These are phyloP conservation scores for Acropternis orthonyx DNA, from an alignment of 2,797 vertebrate genomes.

Conservation along the genomic window DNA sequence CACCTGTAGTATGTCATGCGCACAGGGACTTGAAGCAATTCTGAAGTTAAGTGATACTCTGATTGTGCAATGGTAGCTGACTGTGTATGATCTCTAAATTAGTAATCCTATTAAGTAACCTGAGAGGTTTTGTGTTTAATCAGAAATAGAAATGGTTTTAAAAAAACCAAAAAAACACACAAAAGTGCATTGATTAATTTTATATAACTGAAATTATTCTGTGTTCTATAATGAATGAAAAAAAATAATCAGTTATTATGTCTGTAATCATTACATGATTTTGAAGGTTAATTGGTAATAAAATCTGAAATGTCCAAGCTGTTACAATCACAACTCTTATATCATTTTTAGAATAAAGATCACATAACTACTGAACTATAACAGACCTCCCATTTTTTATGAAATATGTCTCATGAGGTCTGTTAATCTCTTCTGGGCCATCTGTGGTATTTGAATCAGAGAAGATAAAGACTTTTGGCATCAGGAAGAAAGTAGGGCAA, in stretches of 20 bases:
- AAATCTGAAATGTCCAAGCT: conserved; percentile 62
- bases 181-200: background rate
- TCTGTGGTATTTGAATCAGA: conserved; percentile 30
- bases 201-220: background rate
- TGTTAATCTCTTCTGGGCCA: conserved; percentile 58
- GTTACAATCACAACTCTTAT: conserved; percentile 42
- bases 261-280: conserved; percentile 48
- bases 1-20: background rate
- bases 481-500: background rate
- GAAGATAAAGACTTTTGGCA: conserved; percentile 19
- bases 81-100: background rate
- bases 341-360: conserved; percentile 64
- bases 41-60: background rate
- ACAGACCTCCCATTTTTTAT: conserved; percentile 44
- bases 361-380: conserved; percentile 54
- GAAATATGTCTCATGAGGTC: conserved; percentile 43
- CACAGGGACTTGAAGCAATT: background rate
- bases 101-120: background rate
- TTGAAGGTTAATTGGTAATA: conserved; percentile 67
- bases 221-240: background rate
- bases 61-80: background rate
- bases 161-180: too few species aligned
- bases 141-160: background rate
- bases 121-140: background rate
- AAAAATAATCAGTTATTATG: background rate